Percentiles rank a stretch among this genome's conserved stretches.
Conservation (phyloP, 2,888 invertebrate genomes). For the Erynnis tages region DNA sequence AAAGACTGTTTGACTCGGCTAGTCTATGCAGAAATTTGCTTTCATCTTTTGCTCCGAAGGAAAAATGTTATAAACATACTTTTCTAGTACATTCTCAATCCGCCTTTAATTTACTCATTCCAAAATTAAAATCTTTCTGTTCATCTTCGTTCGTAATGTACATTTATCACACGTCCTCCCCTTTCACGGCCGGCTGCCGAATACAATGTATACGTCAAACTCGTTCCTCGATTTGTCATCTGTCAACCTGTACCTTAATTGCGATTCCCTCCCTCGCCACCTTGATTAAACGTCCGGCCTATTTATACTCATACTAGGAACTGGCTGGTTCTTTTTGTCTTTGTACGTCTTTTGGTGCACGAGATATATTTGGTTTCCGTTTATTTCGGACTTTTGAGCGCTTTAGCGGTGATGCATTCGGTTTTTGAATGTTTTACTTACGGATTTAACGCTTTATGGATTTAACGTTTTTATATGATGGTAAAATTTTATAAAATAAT, state of each 20-base stretch:
- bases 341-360: constrained; percentile 13
- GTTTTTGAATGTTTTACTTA: too few species aligned
- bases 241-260: constrained; percentile 75
- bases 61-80: too few species aligned
- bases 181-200: not conserved
- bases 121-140: too few species aligned
- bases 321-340: constrained; percentile 29
- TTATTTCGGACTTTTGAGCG: constrained; percentile 10
- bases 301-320: constrained; percentile 47
- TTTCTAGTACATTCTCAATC: too few species aligned
- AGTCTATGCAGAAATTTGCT: too few species aligned
- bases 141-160: too few species aligned
- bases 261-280: constrained; percentile 49
- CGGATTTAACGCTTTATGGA: too few species aligned
- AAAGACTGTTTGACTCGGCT: too few species aligned
- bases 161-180: not conserved
- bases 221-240: constrained; percentile 65
- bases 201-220: constrained; percentile 18
- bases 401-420: not conserved
- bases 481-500: too few species aligned
- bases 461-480: too few species aligned
- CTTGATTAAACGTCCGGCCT: constrained; percentile 67
- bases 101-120: too few species aligned
- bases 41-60: too few species aligned
- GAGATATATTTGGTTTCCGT: constrained; percentile 18